Evolutionary conservation across 2,888 invertebrate genomes (phyloP).

Genomic region (Hydroisotoma schaefferi): DNA sequence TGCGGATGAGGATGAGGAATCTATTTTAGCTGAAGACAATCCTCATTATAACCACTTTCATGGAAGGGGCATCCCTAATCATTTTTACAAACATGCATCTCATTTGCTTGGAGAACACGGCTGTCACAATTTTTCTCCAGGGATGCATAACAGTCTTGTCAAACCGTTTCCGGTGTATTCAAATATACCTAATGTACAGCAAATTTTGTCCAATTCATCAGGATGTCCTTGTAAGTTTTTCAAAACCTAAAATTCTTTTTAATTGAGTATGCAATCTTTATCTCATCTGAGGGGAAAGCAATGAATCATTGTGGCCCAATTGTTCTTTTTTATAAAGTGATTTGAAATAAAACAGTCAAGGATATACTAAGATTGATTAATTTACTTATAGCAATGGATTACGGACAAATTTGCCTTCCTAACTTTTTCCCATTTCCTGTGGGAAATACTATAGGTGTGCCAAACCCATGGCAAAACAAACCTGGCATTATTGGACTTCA

Average conservation of each 20-base stretch:
- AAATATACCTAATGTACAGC: constrained; percentile 10
- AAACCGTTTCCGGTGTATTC: constrained; percentile 44
- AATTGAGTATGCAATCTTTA: no score
- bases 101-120: not conserved
- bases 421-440: constrained; percentile 39
- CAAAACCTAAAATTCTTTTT: not conserved
- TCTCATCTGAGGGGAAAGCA: no score
- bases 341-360: no score
- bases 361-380: no score
- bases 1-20: constrained; percentile 8
- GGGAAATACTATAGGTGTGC: constrained; percentile 17
- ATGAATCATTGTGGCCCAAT: no score
- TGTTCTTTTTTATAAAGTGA: no score
- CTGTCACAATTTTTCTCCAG: not conserved
- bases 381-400: constrained; percentile 25
- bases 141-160: constrained; percentile 19
- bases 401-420: constrained; percentile 35
- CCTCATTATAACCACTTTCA: constrained; percentile 6
- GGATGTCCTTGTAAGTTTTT: not conserved
- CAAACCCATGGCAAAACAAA: constrained; percentile 30
- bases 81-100: constrained; percentile 3
- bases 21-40: not conserved
- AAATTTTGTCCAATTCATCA: constrained; percentile 7
- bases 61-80: no score
- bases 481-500: constrained; percentile 37